Percentiles rank a stretch among this genome's conserved stretches.
These are phyloP conservation scores for Stratiomys singularior DNA, from an alignment of 2,888 invertebrate species.

Conservation along the genomic window DNA sequence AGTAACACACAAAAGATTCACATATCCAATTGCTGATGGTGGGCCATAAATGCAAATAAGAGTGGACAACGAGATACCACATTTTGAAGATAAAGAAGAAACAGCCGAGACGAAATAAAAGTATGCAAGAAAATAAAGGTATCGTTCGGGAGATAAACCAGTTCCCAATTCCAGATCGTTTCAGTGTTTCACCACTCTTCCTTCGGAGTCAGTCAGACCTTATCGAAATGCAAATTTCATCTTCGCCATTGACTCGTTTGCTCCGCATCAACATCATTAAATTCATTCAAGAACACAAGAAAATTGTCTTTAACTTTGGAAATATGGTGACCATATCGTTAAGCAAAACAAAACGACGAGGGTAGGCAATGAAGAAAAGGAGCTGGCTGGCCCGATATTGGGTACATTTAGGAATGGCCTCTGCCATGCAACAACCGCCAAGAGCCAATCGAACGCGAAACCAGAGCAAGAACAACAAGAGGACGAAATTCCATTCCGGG, in stretches of 20 bases:
- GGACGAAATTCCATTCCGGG: conserved; percentile 51
- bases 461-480: conserved; percentile 7
- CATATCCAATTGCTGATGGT: conserved; percentile 35
- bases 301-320: conserved; percentile 23
- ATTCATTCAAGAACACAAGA: conserved; percentile 50
- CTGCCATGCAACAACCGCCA: neutral
- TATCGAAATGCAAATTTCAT: conserved; percentile 49
- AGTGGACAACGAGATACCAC: neutral
- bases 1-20: conserved; percentile 42
- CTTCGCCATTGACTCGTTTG: conserved; percentile 36
- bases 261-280: conserved; percentile 47
- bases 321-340: conserved; percentile 38
- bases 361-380: conserved; percentile 15
- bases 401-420: conserved; percentile 18
- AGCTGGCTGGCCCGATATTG: neutral
- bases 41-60: conserved; percentile 42
- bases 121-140: neutral
- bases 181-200: neutral
- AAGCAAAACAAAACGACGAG: conserved; percentile 19
- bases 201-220: conserved; percentile 13
- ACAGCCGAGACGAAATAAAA: neutral
- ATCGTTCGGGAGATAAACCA: conserved; percentile 18
- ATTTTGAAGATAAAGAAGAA: neutral
- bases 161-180: conserved; percentile 32
- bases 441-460: neutral